Conservation (phyloP, 2,888 invertebrate genomes). For the Nipponacmea schrenckii region DNA sequence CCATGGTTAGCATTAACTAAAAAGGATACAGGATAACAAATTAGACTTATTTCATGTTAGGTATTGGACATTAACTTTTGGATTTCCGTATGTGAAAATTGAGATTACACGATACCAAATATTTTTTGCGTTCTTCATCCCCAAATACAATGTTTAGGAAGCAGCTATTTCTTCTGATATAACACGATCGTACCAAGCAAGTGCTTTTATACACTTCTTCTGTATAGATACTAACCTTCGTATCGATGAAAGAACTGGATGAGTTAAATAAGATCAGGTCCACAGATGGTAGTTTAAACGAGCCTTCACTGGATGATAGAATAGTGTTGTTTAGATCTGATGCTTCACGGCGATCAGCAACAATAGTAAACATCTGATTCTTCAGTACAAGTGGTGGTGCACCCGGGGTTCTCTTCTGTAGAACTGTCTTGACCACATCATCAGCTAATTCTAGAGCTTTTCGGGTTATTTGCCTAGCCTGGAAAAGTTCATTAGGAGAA, state of each 20-base stretch:
- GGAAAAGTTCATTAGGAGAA: neutral
- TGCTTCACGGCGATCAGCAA: slow-evolving; percentile 37
- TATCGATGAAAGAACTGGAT: slow-evolving; percentile 30
- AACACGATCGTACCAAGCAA: no score
- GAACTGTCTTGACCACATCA: slow-evolving; percentile 38
- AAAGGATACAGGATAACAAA: neutral
- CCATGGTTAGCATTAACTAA: neutral
- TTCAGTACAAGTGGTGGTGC: slow-evolving; percentile 38
- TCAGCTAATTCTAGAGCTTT: slow-evolving; percentile 42
- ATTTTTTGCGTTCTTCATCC: no score
- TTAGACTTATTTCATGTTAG: no score
- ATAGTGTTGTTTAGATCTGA: slow-evolving; percentile 36
- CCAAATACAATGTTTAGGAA: no score
- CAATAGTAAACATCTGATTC: slow-evolving; percentile 39
- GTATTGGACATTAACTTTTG: no score
- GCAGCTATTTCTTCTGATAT: no score
- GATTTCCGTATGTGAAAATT: no score
- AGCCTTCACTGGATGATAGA: slow-evolving; percentile 29
- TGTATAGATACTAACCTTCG: slow-evolving; percentile 24
- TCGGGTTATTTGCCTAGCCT: slow-evolving; percentile 43
- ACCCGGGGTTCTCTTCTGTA: slow-evolving; percentile 42
- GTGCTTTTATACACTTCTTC: no score
- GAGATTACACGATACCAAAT: no score
- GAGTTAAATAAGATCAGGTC: slow-evolving; percentile 27
- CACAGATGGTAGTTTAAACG: slow-evolving; percentile 38